Base-by-base conservation (phyloP, 2,797 vertebrate genomes). In the Graptemys geographica region DNA sequence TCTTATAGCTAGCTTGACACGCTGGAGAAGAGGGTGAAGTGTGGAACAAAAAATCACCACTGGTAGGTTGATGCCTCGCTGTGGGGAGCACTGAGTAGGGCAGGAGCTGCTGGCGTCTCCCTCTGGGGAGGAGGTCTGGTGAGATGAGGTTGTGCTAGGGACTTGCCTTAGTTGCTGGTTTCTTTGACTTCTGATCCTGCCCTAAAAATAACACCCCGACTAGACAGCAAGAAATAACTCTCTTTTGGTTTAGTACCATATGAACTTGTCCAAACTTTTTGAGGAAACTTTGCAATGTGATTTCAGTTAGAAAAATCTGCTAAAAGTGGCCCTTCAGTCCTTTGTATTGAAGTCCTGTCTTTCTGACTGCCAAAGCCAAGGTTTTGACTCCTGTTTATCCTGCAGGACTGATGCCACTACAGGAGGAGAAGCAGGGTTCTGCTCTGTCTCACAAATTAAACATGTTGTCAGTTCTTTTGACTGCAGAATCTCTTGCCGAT, bases 271-370 rank as follows among this genome's bases (percentile, higher is more conserved):
- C 57, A 90, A 87, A 88, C 80, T 92, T 74, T 89, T 95, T 49
- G 33, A 86, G 69, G 86, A 88, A 95, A 94, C 44, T 10, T 21
- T 11, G 55, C 41, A 47, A 5, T 0, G 2, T 31, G 62, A 4
- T 47, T 82, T 79, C 0, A 0, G 47, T 27, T n/a, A 13, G 76
- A 83, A 74, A 8, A 8, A 4, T 0, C 0, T 0, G 28, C 41
- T 1, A 23, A 79, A 74, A 8, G 0, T 37, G 0, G 10, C 0
- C 41, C 44, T 47, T 47, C 13, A 27, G 25, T 28, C 23, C 25
- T 31, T 28, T 69, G 16, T 1, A 44, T 5, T 81, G 25, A 0
- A 0, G 11, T 81, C 62, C 4, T 0, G 31, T 85, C 31, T 92
- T 84, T 52, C 72, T 80, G 78, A 53, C n/a, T 3, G 19, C 47